Evolutionary conservation across 2,888 invertebrate species (phyloP), one percentile per base, ranked within the genome.

Genomic region (Microplitis manilae): DNA sequence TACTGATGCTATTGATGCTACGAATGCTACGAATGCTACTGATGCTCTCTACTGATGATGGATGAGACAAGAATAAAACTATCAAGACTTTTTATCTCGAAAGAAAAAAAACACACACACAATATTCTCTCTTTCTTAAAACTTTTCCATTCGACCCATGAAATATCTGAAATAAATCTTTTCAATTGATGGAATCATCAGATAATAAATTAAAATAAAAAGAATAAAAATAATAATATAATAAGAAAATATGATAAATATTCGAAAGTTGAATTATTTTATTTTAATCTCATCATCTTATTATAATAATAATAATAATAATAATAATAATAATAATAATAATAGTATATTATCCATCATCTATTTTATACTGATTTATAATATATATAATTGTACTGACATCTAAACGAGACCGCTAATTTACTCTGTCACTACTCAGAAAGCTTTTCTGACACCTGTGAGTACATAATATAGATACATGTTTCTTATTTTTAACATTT

Each of bases 41-140:
- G 30, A 30, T 30, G 30, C 30, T 30, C 30, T 30, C 30, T 30
- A 30, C 30, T 30, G 77, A 81, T 85, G 83, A 86, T 84, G 81
- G 83, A 86, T 83, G 79, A 82, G 81, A 82, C 82, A 73, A 82
- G 83, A 68, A 77, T 30, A 30, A 30, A 30, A 30, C 30, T 30
- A 30, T 30, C 30, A 30, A 30, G 30, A 30, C 30, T 30, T 30
- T 30, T 30, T 30, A 30, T 30, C 30, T 30, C 30, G 30, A 30
- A 30, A 30, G 30, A 30, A 2, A 30, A 30, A 30, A 30, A 30
- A 20, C 2, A 17, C 17, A 17, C 17, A 17, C 30, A 30, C 30
- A 30, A 30, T 30, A 30, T 30, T 30, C 4, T 30, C 30, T 30
- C 30, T 30, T 30, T 30, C 30, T 4, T 30, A 30, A 30, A 30